Base-by-base conservation (phyloP, 1,140 invertebrate species). In the Hirudo medicinalis region DNA sequence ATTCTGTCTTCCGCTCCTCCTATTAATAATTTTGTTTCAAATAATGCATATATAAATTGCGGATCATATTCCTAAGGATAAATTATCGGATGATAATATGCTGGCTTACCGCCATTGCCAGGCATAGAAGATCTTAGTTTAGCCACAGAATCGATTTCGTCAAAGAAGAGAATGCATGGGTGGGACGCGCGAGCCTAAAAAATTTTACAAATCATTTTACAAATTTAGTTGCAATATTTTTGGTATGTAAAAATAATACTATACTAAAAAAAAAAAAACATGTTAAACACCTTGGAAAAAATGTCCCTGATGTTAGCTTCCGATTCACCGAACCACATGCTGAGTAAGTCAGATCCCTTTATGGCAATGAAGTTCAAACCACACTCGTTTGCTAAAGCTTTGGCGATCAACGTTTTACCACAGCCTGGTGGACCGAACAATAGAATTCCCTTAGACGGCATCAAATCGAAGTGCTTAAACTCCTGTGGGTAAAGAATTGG, bases 301-400 rank as follows among this genome's bases (percentile, higher is more conserved):
- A 99, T 94, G 82, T 99, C 96, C 78, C 96, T 85, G 72, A 99
- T 96, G 81, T 99, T 99, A 63, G 96, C 95, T 85, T 99, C 96
- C 67, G 94, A 98, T 84, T 99, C 96, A 83, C 96, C 96, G 83
- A 99, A 99, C 90, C 90, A 70, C 91, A 96, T 98, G 78, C 94
- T 97, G 29, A 98, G 82, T 32, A 98, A 82, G 83, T 98, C 94
- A 15, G 94, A 93, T 19, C 94, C 95, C 83, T 97, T 97, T 17
- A 98, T 92, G 20, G 91, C 93, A 75, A 98, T 94, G 76, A 97
- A 97, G 82, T 96, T 97, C 17, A 97, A 90, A 55, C 92, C 92
- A 70, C 92, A 90, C 83, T 97, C 93, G 84, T 97, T 96, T 8
- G 93, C 91, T 76, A 98, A 90, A 32, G 93, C 92, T 82, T 92